These are phyloP conservation scores for Gymnodraco acuticeps DNA, from an alignment of 2,797 vertebrate genomes.

Conservation along the genomic window DNA sequence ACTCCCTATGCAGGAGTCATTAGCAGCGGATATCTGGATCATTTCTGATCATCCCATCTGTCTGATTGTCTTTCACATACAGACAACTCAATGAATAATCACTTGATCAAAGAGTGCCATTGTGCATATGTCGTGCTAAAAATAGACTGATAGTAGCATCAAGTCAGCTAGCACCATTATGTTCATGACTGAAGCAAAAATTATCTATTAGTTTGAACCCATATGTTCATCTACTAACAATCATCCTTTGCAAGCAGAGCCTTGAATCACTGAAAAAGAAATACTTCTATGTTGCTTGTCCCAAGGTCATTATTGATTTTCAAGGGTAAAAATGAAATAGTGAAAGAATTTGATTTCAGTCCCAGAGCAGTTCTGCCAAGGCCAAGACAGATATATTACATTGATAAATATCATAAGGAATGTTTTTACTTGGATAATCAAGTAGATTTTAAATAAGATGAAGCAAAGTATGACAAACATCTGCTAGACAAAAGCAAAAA, in stretches of 20 bases:
- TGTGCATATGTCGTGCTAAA: constrained; percentile 14
- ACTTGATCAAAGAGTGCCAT: constrained; percentile 34
- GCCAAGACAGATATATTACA: constrained; percentile 57
- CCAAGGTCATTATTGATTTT: constrained; percentile 65
- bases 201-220: constrained; percentile 33
- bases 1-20: constrained; percentile 7
- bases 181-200: constrained; percentile 19
- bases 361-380: constrained; percentile 54
- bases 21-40: constrained; percentile 51
- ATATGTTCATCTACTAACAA: constrained; percentile 47
- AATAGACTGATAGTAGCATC: constrained; percentile 27
- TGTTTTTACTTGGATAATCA: constrained; percentile 44
- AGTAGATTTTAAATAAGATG: constrained; percentile 22
- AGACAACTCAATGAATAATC: constrained; percentile 28
- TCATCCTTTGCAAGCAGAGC: constrained; percentile 23
- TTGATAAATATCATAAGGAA: constrained; percentile 38
- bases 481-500: constrained; percentile 11
- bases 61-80: constrained; percentile 35
- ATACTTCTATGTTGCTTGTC: constrained; percentile 43
- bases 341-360: constrained; percentile 40
- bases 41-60: constrained; percentile 40
- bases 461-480: constrained; percentile 20
- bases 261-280: constrained; percentile 17
- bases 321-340: constrained; percentile 48
- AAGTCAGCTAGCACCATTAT: constrained; percentile 25